These are phyloP conservation scores for Chrysocyon brachyurus DNA, from an alignment of 2,797 vertebrate genomes.

Conservation along the genomic window DNA sequence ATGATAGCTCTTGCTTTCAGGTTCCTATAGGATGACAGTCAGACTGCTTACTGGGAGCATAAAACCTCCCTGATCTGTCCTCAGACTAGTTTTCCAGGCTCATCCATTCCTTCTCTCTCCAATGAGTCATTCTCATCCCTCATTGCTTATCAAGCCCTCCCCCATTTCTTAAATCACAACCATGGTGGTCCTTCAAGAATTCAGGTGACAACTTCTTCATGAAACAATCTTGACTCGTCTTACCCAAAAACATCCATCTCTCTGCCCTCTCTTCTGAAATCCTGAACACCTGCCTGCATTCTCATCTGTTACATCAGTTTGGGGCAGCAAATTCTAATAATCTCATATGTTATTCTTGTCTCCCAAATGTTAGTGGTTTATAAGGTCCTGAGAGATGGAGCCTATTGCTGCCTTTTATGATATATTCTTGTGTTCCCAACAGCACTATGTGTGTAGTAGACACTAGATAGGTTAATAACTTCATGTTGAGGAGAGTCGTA, in stretches of 20 bases:
- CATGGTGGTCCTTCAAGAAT: not conserved
- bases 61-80: not conserved
- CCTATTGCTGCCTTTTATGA: not conserved
- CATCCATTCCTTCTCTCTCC: not conserved
- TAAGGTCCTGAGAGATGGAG: slow-evolving; percentile 37
- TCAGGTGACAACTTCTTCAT: slow-evolving; percentile 37
- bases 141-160: slow-evolving; percentile 28
- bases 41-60: not conserved
- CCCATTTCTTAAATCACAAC: slow-evolving; percentile 2
- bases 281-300: not conserved
- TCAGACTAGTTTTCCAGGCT: slow-evolving; percentile 36
- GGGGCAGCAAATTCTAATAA: not conserved
- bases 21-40: slow-evolving; percentile 42
- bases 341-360: slow-evolving; percentile 25
- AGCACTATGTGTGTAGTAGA: not conserved
- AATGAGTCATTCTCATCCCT: slow-evolving; percentile 40
- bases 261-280: slow-evolving; percentile 54
- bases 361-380: slow-evolving; percentile 29
- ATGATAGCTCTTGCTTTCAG: slow-evolving; percentile 28
- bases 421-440: not conserved
- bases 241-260: not conserved
- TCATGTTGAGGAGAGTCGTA: not conserved
- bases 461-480: not conserved
- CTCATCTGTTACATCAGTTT: not conserved
- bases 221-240: not conserved